Conservation (phyloP, 1,140 invertebrate genomes). For the Zaprionus tsacasi region DNA sequence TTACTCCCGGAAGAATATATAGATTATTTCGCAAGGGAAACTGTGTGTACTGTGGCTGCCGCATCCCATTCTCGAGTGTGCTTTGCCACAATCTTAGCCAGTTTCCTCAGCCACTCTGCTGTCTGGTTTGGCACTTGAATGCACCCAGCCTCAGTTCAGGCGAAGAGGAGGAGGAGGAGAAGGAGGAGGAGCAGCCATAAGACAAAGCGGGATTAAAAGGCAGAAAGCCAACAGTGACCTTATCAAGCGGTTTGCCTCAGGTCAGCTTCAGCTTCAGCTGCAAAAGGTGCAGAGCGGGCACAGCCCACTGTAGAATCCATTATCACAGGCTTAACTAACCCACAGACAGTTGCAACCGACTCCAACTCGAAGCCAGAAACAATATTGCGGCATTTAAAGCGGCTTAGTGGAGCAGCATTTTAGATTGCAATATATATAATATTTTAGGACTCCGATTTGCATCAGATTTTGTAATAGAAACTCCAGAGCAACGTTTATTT, state of each 20-base stretch:
- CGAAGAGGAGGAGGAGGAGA: neutral
- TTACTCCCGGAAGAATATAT: neutral
- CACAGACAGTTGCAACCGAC: neutral
- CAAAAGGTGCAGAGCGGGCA: neutral
- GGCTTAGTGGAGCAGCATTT: neutral
- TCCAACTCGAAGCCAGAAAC: neutral
- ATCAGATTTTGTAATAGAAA: neutral
- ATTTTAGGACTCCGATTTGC: neutral
- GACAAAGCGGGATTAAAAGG: conserved; percentile 1
- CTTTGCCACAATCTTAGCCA: neutral
- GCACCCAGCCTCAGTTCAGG: neutral
- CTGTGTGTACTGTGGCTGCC: no score
- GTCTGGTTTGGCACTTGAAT: conserved; percentile 2
- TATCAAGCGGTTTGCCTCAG: conserved; percentile 1
- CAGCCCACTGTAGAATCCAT: neutral
- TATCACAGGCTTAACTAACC: neutral
- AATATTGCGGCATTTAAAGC: neutral
- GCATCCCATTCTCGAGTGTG: neutral
- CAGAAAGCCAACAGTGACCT: neutral
- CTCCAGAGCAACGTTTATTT: no score
- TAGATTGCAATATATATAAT: neutral
- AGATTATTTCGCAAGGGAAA: no score
- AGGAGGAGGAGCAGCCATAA: neutral
- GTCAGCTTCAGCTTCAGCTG: neutral
- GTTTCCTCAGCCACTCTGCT: neutral